These are phyloP conservation scores for Monopterus albus DNA, from an alignment of 2,113 vertebrate species.

Conservation along the genomic window DNA sequence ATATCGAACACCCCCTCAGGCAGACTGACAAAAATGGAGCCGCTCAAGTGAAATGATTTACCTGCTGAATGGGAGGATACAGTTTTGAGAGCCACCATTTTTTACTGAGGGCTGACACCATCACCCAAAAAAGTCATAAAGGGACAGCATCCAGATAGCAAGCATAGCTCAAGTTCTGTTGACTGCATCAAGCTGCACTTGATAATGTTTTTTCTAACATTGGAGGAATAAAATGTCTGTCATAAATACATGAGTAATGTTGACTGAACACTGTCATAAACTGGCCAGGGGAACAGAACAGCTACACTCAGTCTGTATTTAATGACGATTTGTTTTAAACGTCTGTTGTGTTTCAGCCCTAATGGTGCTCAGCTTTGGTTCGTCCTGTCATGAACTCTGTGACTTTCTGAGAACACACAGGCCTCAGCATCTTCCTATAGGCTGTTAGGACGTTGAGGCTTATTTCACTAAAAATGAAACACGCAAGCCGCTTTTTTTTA, in stretches of 20 bases:
- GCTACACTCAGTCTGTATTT: neutral
- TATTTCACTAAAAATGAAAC: neutral
- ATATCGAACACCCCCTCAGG: conserved; percentile 30
- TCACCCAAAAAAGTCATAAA: conserved; percentile 66
- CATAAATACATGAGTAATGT: conserved; percentile 46
- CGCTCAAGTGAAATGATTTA: conserved; percentile 74
- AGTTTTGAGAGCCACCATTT: conserved; percentile 60
- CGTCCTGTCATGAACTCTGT: no score
- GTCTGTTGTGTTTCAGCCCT: neutral
- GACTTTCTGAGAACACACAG: neutral
- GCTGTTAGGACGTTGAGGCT: no score
- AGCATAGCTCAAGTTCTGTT: conserved; percentile 62
- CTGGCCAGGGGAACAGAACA: neutral
- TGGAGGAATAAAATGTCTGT: conserved; percentile 42
- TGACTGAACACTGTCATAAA: conserved; percentile 12
- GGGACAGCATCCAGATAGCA: conserved; percentile 47
- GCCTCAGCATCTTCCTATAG: no score
- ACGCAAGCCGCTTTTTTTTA: neutral
- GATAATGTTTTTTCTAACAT: conserved; percentile 32
- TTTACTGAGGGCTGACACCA: conserved; percentile 56
- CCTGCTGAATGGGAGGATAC: conserved; percentile 57
- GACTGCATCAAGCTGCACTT: conserved; percentile 25
- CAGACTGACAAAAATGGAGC: conserved; percentile 53
- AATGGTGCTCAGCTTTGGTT: neutral
- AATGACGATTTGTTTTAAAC: conserved; percentile 20